Evolutionary conservation across 2,888 invertebrate genomes (phyloP), one percentile per base, ranked within the genome.

Genomic region (Tenodera sinensis): DNA sequence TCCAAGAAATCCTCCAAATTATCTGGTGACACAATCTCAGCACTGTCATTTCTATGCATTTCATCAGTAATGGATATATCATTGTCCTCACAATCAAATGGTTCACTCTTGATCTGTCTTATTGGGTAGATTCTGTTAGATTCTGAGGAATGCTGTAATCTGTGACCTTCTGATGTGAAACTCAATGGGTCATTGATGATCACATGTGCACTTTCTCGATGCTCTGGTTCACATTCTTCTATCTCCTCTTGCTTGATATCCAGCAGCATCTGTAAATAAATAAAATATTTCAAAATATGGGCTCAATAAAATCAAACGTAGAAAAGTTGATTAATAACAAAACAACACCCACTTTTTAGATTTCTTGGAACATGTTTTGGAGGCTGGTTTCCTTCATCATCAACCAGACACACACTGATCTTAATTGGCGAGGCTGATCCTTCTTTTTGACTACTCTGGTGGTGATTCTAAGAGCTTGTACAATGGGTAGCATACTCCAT

Each of bases 171-270:
- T 25, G 83, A 3, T 34, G 87, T 87, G n/a, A 87, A 87, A 30
- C 83, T 34, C 81, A 87, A 28, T 34, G 87, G 87, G n/a, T 88
- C 88, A 34, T 85, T 20, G 20, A 88, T 3, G 4, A 82, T 83
- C 27, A 83, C 82, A 84, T 42, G n/a, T 27, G 47, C 2, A 47
- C 83, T 42, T 27, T 89, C 89, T 15, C 30, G 71, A 9, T 28
- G 28, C 12, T 84, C 81, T 82, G 83, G 87, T 27, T 87, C 89
- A 84, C 84, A 85, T 20, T 86, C 89, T 84, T 90, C 89, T 83
- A 89, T 88, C 47, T 89, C 84, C 83, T 90, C 90, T 42, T 87
- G 88, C 83, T 90, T 90, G 7, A 90, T 87, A 25, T 87, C 89
- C 47, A 88, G 14, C 30, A 90, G 30, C 85, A 42, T 83, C 89